Percentiles rank a stretch among this genome's conserved stretches.
phyloP scores from a whole-genome alignment of 2,888 invertebrate species.

The Cecidostiba fungosa region DNA sequence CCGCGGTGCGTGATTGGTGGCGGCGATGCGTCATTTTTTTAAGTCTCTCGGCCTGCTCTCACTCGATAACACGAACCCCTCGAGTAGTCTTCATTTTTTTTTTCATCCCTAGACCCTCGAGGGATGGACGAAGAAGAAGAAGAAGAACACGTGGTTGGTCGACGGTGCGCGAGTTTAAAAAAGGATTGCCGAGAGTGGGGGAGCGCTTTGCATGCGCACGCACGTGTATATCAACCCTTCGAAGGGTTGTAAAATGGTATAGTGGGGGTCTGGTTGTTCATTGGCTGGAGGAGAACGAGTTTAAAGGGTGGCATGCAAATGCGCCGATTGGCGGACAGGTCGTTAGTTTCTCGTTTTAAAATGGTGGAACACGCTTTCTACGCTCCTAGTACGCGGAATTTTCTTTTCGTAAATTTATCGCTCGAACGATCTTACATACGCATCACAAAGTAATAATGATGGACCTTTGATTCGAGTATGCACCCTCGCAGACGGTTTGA shows the following conservation, averaged over 20 bases:
- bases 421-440: neutral
- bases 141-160: neutral
- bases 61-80: constrained; percentile 72
- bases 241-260: neutral
- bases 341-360: neutral
- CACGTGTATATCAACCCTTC: neutral
- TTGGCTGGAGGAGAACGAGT: neutral
- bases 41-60: constrained; percentile 71
- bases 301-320: constrained; percentile 50
- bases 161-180: constrained; percentile 5
- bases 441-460: neutral
- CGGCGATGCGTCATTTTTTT: constrained; percentile 77
- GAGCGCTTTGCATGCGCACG: neutral
- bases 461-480: neutral
- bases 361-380: neutral
- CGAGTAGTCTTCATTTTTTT: constrained; percentile 43
- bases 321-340: constrained; percentile 37
- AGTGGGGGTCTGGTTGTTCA: constrained; percentile 4
- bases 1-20: constrained; percentile 77
- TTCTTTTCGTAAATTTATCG: neutral
- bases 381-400: neutral
- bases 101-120: constrained; percentile 35
- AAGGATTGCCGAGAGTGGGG: neutral
- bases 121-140: constrained; percentile 21
- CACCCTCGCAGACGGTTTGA: neutral